Evolutionary conservation across 2,888 invertebrate species (phyloP), one percentile per base, ranked within the genome.

Genomic region (Hyposoter didymator): DNA sequence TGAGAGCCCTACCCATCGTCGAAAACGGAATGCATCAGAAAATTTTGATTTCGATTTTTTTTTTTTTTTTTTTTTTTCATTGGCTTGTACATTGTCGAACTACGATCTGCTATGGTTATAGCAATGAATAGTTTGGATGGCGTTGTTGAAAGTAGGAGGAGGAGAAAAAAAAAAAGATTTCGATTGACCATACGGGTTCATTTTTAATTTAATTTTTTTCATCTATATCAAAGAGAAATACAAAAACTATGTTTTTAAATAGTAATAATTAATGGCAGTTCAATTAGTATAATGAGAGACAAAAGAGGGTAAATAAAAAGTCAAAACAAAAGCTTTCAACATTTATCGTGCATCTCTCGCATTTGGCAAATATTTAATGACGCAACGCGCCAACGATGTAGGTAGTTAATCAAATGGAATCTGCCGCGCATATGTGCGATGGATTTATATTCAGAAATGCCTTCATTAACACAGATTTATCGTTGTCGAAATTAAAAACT

Each of bases 361-460:
- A 75, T 64, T 47, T 64, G 35, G 75, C 19, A 75, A 75, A 75
- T 75, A 64, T 75, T 75, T 64, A 75, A 47, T 45, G 32, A 43
- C 19, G 35, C 28, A 5, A 14, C 17, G 62, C 64, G n/a, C 14
- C 17, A 45, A 32, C 35, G 32, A 14, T 10, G 59, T 35, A 22
- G 64, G 32, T 28, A 35, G 22, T 43, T 75, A 64, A 75, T 75
- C 43, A 64, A 64, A 62, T 64, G n/a, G 47, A 75, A 43, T 75
- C 14, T 62, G 64, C 32, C 35, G 12, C 35, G 64, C 32, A 47
- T 10, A 5, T 47, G 35, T 35, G 75, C 32, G 35, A 64, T 19
- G 14, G 49, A 64, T 64, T 28, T n/a, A 47, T 59, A 19, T 64
- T 64, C 12, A 22, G 47, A 43, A 74, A 64, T n/a, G 35, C 45